These are phyloP conservation scores for Clunio marinus DNA, from an alignment of 2,888 invertebrate species.

Conservation along the genomic window DNA sequence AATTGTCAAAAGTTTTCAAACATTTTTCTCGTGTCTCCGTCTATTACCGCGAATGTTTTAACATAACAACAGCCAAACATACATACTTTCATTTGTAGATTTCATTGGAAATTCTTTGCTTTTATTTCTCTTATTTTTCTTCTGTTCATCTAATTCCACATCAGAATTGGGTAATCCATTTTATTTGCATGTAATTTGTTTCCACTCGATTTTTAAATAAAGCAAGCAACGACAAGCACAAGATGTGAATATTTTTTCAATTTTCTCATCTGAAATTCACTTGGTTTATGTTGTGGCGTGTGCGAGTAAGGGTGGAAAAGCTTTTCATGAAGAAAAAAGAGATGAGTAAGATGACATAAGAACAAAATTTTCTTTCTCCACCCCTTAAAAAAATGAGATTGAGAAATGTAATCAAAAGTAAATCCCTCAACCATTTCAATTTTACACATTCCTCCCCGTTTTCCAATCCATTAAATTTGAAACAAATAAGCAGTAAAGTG, in stretches of 20 bases:
- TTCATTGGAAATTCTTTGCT: background rate
- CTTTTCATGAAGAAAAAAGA: background rate
- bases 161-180: slow-evolving; percentile 28
- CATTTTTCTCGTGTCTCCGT: background rate
- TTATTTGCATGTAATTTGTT: slow-evolving; percentile 37
- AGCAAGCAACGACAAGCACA: background rate
- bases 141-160: background rate
- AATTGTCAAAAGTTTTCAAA: slow-evolving; percentile 24
- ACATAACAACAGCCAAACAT: background rate
- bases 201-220: slow-evolving; percentile 33
- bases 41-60: too few relatives aligned
- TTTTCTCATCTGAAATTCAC: slow-evolving; percentile 7
- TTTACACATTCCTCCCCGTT: slow-evolving; percentile 23
- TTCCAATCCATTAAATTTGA: slow-evolving; percentile 31
- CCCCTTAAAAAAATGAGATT: slow-evolving; percentile 11
- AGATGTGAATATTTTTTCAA: slow-evolving; percentile 1
- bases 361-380: background rate
- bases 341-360: background rate
- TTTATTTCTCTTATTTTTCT: background rate
- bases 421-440: slow-evolving; percentile 28
- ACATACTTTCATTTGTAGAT: too few relatives aligned
- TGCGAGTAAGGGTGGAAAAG: background rate
- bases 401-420: slow-evolving; percentile 28
- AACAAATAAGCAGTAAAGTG: slow-evolving; percentile 38
- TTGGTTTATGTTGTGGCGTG: background rate